phyloP scores from a whole-genome alignment of 2,797 vertebrate species.

The Gadopsis marmoratus region DNA sequence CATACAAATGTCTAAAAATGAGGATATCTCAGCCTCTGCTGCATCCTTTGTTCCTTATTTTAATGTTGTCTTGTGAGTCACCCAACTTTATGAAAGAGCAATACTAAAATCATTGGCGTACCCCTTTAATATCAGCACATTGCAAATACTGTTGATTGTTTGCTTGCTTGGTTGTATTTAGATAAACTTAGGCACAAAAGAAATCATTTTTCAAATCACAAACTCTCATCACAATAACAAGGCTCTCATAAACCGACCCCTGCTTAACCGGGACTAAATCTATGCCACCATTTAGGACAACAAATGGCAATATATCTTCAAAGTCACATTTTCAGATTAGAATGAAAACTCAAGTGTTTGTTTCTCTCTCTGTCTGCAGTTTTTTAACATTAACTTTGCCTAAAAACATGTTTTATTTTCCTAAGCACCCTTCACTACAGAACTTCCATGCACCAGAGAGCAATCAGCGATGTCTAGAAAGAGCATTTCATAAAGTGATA shows the following conservation, averaged over 20 bases:
- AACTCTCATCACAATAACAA: not conserved
- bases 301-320: not conserved
- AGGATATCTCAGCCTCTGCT: not conserved
- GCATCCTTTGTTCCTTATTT: not conserved
- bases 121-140: not conserved
- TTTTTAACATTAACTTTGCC: not conserved
- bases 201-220: constrained; percentile 1
- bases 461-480: no score
- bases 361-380: not conserved
- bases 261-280: not conserved
- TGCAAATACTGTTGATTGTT: not conserved
- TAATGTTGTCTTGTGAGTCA: no score
- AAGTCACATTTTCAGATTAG: not conserved
- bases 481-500: not conserved
- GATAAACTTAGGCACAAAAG: not conserved
- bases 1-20: no score
- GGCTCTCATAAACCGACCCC: not conserved
- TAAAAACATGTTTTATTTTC: not conserved
- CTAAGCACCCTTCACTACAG: not conserved
- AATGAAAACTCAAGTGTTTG: not conserved
- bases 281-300: not conserved
- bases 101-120: not conserved
- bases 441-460: not conserved
- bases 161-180: not conserved
- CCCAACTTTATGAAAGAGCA: not conserved